A percentile compares a stretch with the other conserved stretches of the same genome.
These are phyloP conservation scores for Halcyon badia DNA, from an alignment of 2,797 vertebrate genomes.

Conservation along the genomic window DNA sequence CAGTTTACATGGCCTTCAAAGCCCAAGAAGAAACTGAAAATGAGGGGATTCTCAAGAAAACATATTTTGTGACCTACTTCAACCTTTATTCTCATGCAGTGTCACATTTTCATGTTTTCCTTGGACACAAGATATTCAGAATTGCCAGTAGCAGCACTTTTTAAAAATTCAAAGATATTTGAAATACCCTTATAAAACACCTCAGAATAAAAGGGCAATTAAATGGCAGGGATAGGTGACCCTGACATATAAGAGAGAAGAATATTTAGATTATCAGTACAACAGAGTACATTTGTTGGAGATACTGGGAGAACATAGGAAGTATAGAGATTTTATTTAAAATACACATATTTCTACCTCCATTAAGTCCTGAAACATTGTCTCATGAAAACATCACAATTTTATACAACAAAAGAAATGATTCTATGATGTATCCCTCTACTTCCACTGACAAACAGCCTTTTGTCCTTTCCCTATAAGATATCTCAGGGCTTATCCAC, in stretches of 20 bases:
- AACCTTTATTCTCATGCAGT: background rate
- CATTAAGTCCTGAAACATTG: background rate
- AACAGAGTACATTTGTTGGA: background rate
- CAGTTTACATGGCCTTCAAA: constrained; percentile 12
- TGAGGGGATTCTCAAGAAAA: background rate
- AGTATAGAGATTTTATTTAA: background rate
- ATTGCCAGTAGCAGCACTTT: background rate
- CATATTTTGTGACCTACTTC: constrained; percentile 20
- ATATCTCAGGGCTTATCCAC: background rate
- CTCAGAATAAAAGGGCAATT: background rate
- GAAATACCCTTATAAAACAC: background rate
- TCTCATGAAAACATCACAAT: background rate
- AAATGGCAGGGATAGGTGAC: background rate
- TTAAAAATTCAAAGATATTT: background rate
- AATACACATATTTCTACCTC: background rate
- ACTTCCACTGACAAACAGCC: background rate
- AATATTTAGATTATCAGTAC: background rate
- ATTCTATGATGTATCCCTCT: background rate
- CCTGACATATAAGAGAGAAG: background rate
- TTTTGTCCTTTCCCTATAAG: background rate
- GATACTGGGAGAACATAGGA: background rate
- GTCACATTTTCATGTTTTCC: background rate
- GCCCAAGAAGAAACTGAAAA: background rate
- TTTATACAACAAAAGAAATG: background rate
- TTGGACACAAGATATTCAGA: background rate